Conservation (phyloP, 2,888 invertebrate species). For the Watsonalla binaria region DNA sequence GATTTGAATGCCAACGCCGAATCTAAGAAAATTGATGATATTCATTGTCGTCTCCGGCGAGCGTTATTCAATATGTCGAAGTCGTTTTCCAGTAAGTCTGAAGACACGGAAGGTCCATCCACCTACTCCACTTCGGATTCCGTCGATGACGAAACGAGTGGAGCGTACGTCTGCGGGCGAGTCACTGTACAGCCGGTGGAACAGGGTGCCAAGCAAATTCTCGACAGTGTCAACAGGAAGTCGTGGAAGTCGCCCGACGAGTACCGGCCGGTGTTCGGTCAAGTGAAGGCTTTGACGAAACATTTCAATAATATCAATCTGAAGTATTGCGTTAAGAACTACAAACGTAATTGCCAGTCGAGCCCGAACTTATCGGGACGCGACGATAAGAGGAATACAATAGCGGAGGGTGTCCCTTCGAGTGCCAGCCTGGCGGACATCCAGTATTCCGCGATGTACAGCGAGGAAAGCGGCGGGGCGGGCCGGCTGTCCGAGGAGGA, state of each 20-base stretch:
- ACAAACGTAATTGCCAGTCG: constrained; percentile 67
- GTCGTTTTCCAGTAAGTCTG: constrained; percentile 56
- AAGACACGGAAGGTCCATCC: constrained; percentile 57
- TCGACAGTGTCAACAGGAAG: constrained; percentile 66
- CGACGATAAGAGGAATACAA: constrained; percentile 34
- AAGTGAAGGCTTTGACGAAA: constrained; percentile 84
- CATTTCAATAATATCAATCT: constrained; percentile 81
- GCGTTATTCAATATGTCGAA: constrained; percentile 55
- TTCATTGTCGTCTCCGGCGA: constrained; percentile 55
- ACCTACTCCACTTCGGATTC: constrained; percentile 60
- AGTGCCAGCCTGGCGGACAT: constrained; percentile 68
- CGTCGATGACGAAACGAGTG: constrained; percentile 41
- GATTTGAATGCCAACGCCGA: constrained; percentile 49
- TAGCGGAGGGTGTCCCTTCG: constrained; percentile 42
- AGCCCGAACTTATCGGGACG: constrained; percentile 67
- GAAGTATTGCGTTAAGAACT: constrained; percentile 59
- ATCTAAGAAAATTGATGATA: constrained; percentile 41
- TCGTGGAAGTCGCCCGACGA: constrained; percentile 86
- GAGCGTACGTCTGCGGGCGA: constrained; percentile 20
- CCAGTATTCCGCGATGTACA: constrained; percentile 57
- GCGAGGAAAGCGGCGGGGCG: constrained; percentile 47
- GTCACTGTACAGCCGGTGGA: constrained; percentile 36
- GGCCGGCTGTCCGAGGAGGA: constrained; percentile 63
- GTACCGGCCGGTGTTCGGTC: constrained; percentile 82
- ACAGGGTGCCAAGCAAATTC: constrained; percentile 49